phyloP scores from a whole-genome alignment of 64 coral and sea anemone species.

The Montipora foliosa region DNA sequence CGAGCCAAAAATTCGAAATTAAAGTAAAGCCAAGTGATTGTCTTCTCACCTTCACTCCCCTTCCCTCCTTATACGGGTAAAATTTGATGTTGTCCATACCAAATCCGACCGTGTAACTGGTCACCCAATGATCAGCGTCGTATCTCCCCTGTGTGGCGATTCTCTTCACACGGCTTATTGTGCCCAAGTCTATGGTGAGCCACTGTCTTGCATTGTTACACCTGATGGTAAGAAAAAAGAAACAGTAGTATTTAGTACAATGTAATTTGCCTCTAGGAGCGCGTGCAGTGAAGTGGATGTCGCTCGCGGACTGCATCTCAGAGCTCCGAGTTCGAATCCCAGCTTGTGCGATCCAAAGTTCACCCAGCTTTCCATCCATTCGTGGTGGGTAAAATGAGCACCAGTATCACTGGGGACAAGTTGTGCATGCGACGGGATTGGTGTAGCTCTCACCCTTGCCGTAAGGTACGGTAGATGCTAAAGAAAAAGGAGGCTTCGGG shows the following conservation, averaged over 20 bases:
- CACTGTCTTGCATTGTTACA: slow-evolving; percentile 61
- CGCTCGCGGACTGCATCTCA: too few species aligned
- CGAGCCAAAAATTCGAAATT: not conserved
- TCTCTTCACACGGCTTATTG: slow-evolving; percentile 23
- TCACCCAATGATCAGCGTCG: slow-evolving; percentile 70
- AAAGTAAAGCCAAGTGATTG: not conserved
- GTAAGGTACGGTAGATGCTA: too few species aligned
- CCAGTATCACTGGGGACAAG: too few species aligned
- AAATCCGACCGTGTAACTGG: slow-evolving; percentile 51
- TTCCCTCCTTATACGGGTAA: slow-evolving; percentile 34
- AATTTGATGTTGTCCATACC: slow-evolving; percentile 54
- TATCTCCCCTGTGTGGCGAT: slow-evolving; percentile 59
- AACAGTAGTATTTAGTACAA: not conserved
- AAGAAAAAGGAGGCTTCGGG: too few species aligned
- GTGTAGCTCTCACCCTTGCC: too few species aligned
- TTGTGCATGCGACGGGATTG: too few species aligned
- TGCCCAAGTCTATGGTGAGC: slow-evolving; percentile 64
- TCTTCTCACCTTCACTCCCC: slow-evolving; percentile 35
- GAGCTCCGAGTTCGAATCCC: too few species aligned
- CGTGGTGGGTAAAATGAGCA: too few species aligned
- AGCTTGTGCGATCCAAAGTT: too few species aligned
- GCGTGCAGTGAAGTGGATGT: too few species aligned
- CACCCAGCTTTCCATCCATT: too few species aligned
- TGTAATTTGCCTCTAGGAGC: not conserved
- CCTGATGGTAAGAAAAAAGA: not conserved